Base-by-base conservation (phyloP, 2,888 invertebrate genomes). In the Allacma fusca region DNA sequence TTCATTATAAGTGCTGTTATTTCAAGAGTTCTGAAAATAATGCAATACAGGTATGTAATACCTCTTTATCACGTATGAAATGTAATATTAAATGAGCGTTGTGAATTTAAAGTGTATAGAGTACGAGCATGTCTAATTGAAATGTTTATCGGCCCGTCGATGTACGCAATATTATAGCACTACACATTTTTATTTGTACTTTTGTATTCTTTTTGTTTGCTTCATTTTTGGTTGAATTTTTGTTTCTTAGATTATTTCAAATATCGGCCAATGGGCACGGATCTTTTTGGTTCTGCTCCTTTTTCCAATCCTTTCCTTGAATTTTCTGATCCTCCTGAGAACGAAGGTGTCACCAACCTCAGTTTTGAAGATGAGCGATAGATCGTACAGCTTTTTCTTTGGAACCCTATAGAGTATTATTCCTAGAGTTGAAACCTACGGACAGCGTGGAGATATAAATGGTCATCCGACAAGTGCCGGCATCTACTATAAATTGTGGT, bases 211-310 rank as follows among this genome's bases (percentile, higher is more conserved):
- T 75, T 43, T 67, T n/a, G 21, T 73, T 77, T 77, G 29, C 62
- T 24, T 29, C 26, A 28, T 75, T 75, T 65, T 23, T 28, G 29
- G 26, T 70, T 74, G 7, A 5, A 57, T 74, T 26, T 74, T 69
- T 70, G n/a, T n/a, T 71, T 75, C 50, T 34, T 67, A 79, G 79
- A 80, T 76, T 70, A 73, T 80, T 78, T 78, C 73, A 78, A 78
- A 75, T 81, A 80, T 69, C 81, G 78, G 29, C 88, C 89, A 71
- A 85, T 89, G 76, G 91, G 91, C 85, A 92, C 93, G 88, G 89
- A 89, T 84, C 94, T 94, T 21, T 94, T 94, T 87, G 91, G 92
- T 84, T 92, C 92, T 84, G 94, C 94, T 77, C 94, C 94, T 24
- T 94, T 94, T 86, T 80, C 80, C 62, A 81, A 81, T 72, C 81